Evolutionary conservation across 2,797 vertebrate species (phyloP), one percentile per base, ranked within the genome.

Genomic region (Todus mexicanus): DNA sequence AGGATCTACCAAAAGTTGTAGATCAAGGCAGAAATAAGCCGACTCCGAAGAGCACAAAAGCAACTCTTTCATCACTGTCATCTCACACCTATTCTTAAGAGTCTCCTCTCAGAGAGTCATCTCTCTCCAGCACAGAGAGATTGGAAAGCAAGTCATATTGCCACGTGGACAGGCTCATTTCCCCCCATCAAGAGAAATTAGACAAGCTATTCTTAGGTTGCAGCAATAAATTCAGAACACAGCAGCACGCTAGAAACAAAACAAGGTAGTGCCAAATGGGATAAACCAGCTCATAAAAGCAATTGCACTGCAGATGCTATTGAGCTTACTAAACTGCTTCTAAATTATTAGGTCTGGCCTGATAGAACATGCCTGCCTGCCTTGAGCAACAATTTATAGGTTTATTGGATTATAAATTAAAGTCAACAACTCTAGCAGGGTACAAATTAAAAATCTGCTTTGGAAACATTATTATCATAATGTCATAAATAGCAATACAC

Each of bases 341-440:
- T 79, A 69, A 95, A 89, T 82, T 66, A 76, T 92, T 53, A 90
- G 48, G 13, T 68, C 78, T 94, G 69, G 89, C 48, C 57, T 71
- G 43, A 63, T 77, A 27, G 4, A 79, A 76, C 31, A 72, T 22
- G 51, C 40, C n/a, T 56, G 70, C 40, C 74, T 89, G 84, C 87
- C 72, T 21, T 73, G 21, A 89, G 76, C 87, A 89, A 47, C 61
- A 59, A 80, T 43, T 74, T 43, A 43, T 33, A 54, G 38, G 43
- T 70, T 95, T 81, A 92, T 70, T 85, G 59, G 73, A 59, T 87
- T 85, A 73, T 70, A 88, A 94, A 87, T 84, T 51, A 15, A 50
- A 91, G 45, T 43, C 84, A 93, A 76, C 77, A 79, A 16, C 63
- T 68, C 11, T 7, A 72, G 78, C 45, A 65, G 22, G 29, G 47